Evolutionary conservation across 2,797 vertebrate species (phyloP), one percentile per base, ranked within the genome.

Genomic region (Schizopygopsis pylzovi): DNA sequence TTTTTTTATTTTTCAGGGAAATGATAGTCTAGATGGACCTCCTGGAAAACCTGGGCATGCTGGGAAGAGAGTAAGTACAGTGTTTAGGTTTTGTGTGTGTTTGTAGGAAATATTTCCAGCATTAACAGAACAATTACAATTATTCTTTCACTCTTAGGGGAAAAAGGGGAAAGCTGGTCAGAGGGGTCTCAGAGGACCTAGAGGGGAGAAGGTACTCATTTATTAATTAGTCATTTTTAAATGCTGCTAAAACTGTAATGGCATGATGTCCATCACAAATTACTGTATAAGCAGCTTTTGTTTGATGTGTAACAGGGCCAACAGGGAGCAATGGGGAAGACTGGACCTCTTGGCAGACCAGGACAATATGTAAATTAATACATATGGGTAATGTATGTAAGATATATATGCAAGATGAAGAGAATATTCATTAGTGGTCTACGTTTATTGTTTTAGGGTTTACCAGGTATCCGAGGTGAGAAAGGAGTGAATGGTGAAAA

Each of bases 101-200:
- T 43, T 37, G 11, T 6, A 11, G 9, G 12, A 70, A 78, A 37
- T 9, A 11, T 71, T 43, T 56, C 4, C 20, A 61, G 13, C 9
- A 79, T 81, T 22, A 72, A 56, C 65, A 72, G 15, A 18, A 1
- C 18, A 39, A 16, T 61, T 43, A 47, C 7, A 47, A 37, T 41
- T 6, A 39, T 13, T 76, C 39, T 70, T 71, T 82, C 9, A 18
- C 20, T 54, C 59, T 56, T 85, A 96, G 96, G 96, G 96, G 49
- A 96, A 93, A 90, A 90, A 89, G 89, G 96, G 96, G 76, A 96
- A 92, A 92, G 88, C 90, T n/a, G 96, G 95, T 71, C 90, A 75
- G n/a, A 92, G 93, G 85, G 93, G 94, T 11, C 89, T 86, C 0
- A 92, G 95, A 86, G 96, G 96, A 2, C 72, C 63, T 43, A 90